Evolutionary conservation across 2,797 vertebrate species (phyloP), one percentile per base, ranked within the genome.

Genomic region (Hybognathus amarus): DNA sequence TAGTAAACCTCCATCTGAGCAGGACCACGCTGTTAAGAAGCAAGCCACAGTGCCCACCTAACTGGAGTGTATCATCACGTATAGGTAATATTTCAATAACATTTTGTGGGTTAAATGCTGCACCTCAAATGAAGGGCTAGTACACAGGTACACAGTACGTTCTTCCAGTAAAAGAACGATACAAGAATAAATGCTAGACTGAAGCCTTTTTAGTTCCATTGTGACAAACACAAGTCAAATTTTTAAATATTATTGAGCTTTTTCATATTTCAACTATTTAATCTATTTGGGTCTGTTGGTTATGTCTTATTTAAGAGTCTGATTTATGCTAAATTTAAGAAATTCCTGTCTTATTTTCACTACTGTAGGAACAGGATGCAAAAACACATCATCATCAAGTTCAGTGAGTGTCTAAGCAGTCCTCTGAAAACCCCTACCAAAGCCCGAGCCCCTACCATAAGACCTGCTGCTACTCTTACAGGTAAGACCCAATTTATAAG

Each of bases 61-160:
- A 81, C 5, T 91, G 85, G 88, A 87, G 50, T 87, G 54, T 56
- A 56, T 87, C 86, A 81, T 70, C 89, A 90, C 82, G 94, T 95
- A 74, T 89, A 90, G 82, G 61, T 42, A 4, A 77, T 33, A 9
- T 6, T 36, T 42, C 8, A 56, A 36, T 22, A 40, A 69, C 1
- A 63, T 45, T 27, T 22, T 61, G 42, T 71, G 2, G 2, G 30
- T 68, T 45, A 10, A 47, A 33, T 40, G 52, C 24, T 69, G 3
- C 20, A 6, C 27, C 24, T 73, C 56, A 24, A 2, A 24, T 52
- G 2, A 5, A 69, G n/a, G 30, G 18, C 27, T 74, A 74, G 36
- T 8, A n/a, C 71, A 22, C 18, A 0, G n/a, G n/a, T n/a, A n/a
- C n/a, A n/a, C n/a, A n/a, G n/a, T n/a, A n/a, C n/a, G n/a, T n/a